Base-by-base conservation (phyloP, 2,797 vertebrate genomes). In the Acanthurus leucopareius region DNA sequence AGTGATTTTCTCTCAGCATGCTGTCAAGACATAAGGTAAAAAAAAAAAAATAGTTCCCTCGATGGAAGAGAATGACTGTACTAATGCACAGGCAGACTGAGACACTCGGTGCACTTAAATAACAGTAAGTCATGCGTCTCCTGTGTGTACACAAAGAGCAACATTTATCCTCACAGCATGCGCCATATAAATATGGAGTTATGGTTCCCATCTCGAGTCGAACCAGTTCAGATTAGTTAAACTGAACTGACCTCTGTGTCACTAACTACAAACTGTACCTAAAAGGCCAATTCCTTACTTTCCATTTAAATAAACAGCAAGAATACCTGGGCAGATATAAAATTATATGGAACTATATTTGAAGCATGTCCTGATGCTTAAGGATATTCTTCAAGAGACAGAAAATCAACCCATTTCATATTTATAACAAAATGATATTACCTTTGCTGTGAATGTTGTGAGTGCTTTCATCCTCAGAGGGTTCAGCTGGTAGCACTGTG, bases 401-500 rank as follows among this genome's bases (percentile, higher is more conserved):
- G 10, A 53, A 72, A 16, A 56, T 32, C 2, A 20, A 60, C 1
- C 13, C 15, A 64, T 66, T 58, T 35, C 14, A 42, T 35, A 20
- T 38, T 32, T 13, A 61, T 10, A 69, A 64, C 10, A 66, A 65
- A 49, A 64, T 16, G 5, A 64, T 14, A 75, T 80, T 91, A 97
- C 96, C 97, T 92, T 93, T 94, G 64, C 93, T 91, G 0, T 91
- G 85, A 44, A 92, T 96, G 72, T 53, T 85, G 0, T 83, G 95
- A 0, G 88, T 88, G 60, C 93, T 86, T 66, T 98, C 97, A 2
- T 96, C 91, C 51, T 98, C 97, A 0, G 83, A 79, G 4, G 97
- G 97, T 67, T 98, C 97, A 0, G 98, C 98, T 0, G 98, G 97
- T 86, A 99, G 91, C 64, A 99, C 98, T 0, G 98, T 99, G 56